Evolutionary conservation across 1,140 invertebrate species (phyloP), one percentile per base, ranked within the genome.

Genomic region (Doryteuthis pealeii): DNA sequence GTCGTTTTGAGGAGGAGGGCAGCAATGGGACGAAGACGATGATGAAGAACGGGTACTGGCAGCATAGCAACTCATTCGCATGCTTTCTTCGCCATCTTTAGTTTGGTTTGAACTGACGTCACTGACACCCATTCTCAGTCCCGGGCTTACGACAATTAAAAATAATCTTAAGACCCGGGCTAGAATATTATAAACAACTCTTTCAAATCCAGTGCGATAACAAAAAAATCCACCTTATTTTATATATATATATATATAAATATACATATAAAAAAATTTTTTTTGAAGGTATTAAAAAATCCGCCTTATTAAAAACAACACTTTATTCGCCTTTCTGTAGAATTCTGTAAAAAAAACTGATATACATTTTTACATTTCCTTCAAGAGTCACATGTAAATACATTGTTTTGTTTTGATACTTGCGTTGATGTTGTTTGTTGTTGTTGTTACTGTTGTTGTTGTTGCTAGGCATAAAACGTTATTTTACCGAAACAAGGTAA

Each of bases 51-150:
- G 54, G 54, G 54, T 62, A 62, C 26, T 62, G 54, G 18, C 54
- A 62, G 54, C 54, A 62, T 62, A 62, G 54, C 54, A 62, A 62
- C 26, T 62, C 54, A 62, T 62, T 62, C 54, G 54, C 54, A 62
- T 18, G 26, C 54, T 62, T 22, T 62, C 54, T 22, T 62, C 54
- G 54, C 54, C 54, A 62, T 62, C 54, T 62, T 62, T 62, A 14
- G 54, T 62, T 62, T 62, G 54, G 54, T 28, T 62, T 5, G 54
- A n/a, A 62, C 22, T 62, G 54, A 62, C 54, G 54, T 62, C 54
- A 62, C 22, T 62, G 26, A n/a, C 26, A 62, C 54, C 54, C 54
- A 62, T 62, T 22, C 18, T 62, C 26, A 22, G 22, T n/a, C 26
- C 1, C 18, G 26, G 26, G 54, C 54, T 6, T 12, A n/a, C 54